Percentiles rank a stretch among this genome's conserved stretches.
Conservation (phyloP, 2,888 invertebrate species). For the Cephalotes varians region DNA sequence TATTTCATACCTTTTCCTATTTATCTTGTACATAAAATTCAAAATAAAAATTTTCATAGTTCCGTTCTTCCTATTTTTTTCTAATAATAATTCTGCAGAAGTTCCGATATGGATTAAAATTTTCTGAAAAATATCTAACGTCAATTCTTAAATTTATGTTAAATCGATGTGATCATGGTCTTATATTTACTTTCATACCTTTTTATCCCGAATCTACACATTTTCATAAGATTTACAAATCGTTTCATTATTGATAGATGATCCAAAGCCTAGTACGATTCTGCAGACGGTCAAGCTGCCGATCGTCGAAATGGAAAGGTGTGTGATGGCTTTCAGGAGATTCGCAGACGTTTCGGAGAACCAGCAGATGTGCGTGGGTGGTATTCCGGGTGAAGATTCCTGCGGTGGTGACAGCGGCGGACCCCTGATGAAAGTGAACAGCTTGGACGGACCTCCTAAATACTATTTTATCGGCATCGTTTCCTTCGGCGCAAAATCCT, state of each 20-base stretch:
- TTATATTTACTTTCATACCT: neutral
- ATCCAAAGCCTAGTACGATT: constrained; percentile 77
- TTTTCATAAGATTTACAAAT: neutral
- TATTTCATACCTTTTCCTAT: neutral
- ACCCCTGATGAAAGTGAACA: constrained; percentile 72
- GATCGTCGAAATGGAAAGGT: constrained; percentile 83
- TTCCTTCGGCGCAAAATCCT: constrained; percentile 83
- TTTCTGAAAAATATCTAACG: neutral
- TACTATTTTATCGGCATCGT: constrained; percentile 74
- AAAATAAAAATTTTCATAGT: neutral
- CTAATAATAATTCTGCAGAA: neutral
- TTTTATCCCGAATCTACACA: neutral
- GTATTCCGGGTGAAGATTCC: constrained; percentile 67
- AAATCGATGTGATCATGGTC: neutral
- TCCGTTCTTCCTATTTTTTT: neutral
- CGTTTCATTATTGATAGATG: constrained; percentile 60
- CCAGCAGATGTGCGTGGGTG: constrained; percentile 79
- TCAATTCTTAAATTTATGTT: neutral
- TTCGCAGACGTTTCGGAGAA: constrained; percentile 74
- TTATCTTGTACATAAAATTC: no score
- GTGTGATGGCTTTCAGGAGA: constrained; percentile 68
- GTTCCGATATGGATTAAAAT: neutral
- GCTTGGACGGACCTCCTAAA: constrained; percentile 51
- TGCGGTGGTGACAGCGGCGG: constrained; percentile 80
- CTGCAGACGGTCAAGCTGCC: constrained; percentile 86